phyloP scores from a whole-genome alignment of 2,113 vertebrate genomes.

The Theristicus caerulescens region DNA sequence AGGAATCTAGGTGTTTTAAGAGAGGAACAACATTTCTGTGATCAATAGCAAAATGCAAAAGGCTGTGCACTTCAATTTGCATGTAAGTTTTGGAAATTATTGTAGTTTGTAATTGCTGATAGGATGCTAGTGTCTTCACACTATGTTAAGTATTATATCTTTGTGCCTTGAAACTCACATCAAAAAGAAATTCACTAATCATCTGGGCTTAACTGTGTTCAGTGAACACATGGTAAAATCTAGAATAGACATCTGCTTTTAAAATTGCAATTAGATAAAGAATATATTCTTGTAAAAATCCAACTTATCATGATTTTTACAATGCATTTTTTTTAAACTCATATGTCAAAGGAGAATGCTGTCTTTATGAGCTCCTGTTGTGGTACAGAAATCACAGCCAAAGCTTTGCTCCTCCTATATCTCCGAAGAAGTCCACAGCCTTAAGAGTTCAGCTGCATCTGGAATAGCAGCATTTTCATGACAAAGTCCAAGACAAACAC shows the following conservation, averaged over 20 bases:
- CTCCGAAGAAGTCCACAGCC: neutral
- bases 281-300: neutral
- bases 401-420: neutral
- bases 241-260: neutral
- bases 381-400: neutral
- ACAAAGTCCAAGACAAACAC: constrained; percentile 28
- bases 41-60: neutral
- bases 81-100: neutral
- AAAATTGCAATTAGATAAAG: neutral
- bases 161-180: neutral
- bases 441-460: neutral
- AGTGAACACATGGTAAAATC: neutral
- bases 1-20: neutral
- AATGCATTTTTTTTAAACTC: neutral
- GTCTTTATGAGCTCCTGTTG: neutral
- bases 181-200: neutral
- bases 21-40: neutral
- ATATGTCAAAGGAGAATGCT: neutral
- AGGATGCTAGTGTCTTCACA: neutral
- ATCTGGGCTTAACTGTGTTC: neutral
- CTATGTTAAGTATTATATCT: neutral
- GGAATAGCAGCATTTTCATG: constrained; percentile 1
- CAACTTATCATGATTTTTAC: neutral
- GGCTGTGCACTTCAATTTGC: neutral
- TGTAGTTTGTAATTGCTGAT: neutral